These are phyloP conservation scores for Limnothrissa miodon DNA, from an alignment of 2,113 vertebrate species.

Conservation along the genomic window DNA sequence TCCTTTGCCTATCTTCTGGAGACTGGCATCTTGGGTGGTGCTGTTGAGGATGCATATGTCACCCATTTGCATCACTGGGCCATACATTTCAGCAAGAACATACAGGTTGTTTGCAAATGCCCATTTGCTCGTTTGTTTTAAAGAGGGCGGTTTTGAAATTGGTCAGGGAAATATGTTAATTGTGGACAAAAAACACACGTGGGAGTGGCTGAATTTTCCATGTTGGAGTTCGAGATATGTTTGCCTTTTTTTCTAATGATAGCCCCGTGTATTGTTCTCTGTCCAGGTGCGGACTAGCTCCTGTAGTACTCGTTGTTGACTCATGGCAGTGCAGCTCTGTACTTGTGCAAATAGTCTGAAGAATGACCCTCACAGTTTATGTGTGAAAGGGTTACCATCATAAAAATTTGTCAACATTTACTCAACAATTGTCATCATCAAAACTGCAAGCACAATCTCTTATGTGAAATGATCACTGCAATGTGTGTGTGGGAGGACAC, in stretches of 20 bases:
- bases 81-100: neutral
- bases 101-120: neutral
- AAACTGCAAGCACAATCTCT: too few relatives aligned
- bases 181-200: neutral
- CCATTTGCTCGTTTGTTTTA: neutral
- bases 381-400: neutral
- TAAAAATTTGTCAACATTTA: too few relatives aligned
- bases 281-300: neutral
- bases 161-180: neutral
- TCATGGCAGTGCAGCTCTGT: neutral
- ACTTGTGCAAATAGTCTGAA: neutral
- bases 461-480: too few relatives aligned
- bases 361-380: neutral
- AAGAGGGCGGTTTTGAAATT: constrained; percentile 1
- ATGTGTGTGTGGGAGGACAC: too few relatives aligned
- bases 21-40: constrained; percentile 29
- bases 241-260: neutral
- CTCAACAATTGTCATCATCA: too few relatives aligned
- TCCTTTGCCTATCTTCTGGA: constrained; percentile 27
- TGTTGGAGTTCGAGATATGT: neutral
- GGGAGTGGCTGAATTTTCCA: neutral
- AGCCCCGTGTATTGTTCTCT: constrained; percentile 12
- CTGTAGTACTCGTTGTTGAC: neutral
- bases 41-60: neutral
- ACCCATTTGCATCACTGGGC: neutral